A percentile compares a stretch with the other conserved stretches of the same genome.
phyloP scores from a whole-genome alignment of 1,140 invertebrate species.

The Drosophila saltans region DNA sequence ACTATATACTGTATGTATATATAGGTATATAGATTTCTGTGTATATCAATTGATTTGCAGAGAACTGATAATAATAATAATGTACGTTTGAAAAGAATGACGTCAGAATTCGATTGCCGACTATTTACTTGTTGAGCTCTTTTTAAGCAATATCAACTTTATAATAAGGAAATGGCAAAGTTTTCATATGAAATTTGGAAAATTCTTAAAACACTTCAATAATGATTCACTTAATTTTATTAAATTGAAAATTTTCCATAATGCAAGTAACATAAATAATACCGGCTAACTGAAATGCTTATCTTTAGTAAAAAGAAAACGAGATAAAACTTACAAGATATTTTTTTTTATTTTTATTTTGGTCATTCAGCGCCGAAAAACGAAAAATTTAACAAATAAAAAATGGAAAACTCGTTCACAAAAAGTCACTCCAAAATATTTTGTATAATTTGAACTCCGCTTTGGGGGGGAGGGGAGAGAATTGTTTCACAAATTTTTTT shows the following conservation, averaged over 20 bases:
- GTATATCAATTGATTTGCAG: constrained; percentile 6
- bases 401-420: not conserved
- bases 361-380: not conserved
- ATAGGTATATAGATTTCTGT: constrained; percentile 1
- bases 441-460: not conserved
- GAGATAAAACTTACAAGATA: constrained; percentile 11
- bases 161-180: constrained; percentile 2
- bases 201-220: not conserved
- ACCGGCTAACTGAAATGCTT: constrained; percentile 2
- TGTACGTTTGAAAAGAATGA: constrained; percentile 5
- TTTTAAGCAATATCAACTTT: not conserved
- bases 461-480: no score
- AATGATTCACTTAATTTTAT: not conserved
- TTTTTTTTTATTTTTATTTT: not conserved
- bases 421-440: not conserved
- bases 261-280: constrained; percentile 4
- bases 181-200: not conserved
- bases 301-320: not conserved
- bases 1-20: not conserved
- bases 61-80: not conserved
- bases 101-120: not conserved
- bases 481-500: not conserved
- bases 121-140: constrained; percentile 8
- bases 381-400: not conserved
- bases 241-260: not conserved